phyloP scores from a whole-genome alignment of 2,888 invertebrate species.

The Ceramica pisi region DNA sequence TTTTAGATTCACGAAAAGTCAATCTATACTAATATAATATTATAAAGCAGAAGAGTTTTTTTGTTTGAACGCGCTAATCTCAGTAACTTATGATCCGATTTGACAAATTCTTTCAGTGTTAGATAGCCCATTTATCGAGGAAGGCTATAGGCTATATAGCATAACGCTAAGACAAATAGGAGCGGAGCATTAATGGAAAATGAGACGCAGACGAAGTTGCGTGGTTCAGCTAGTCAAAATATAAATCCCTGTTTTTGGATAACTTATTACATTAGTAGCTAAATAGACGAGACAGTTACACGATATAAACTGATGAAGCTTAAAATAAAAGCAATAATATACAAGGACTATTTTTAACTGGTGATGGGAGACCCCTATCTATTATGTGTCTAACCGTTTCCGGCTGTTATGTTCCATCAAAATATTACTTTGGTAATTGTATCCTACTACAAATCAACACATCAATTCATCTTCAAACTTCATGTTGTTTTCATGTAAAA shows the following conservation, averaged over 20 bases:
- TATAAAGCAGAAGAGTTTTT: too few species aligned
- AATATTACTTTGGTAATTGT: not conserved
- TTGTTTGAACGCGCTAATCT: too few species aligned
- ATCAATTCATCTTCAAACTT: conserved; percentile 1
- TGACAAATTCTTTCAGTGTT: too few species aligned
- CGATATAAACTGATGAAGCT: not conserved
- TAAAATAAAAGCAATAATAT: conserved; percentile 2
- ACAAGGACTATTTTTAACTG: not conserved
- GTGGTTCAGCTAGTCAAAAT: too few species aligned
- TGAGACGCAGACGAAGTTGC: too few species aligned
- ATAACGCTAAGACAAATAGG: too few species aligned
- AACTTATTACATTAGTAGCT: not conserved
- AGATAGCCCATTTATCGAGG: too few species aligned
- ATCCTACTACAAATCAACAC: conserved; percentile 1
- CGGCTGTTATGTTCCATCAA: conserved; percentile 32
- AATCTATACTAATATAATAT: too few species aligned
- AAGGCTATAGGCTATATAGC: too few species aligned
- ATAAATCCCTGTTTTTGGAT: not conserved
- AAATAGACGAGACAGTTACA: not conserved
- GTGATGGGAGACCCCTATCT: conserved; percentile 21
- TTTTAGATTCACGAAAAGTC: not conserved
- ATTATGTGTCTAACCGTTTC: conserved; percentile 18
- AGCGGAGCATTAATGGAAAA: too few species aligned
- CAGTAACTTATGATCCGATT: too few species aligned
- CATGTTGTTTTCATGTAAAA: not conserved